Percentiles rank a stretch among this genome's conserved stretches.
Evolutionary conservation across 2,888 invertebrate genomes (phyloP).

Genomic region (Heliconius charithonia): DNA sequence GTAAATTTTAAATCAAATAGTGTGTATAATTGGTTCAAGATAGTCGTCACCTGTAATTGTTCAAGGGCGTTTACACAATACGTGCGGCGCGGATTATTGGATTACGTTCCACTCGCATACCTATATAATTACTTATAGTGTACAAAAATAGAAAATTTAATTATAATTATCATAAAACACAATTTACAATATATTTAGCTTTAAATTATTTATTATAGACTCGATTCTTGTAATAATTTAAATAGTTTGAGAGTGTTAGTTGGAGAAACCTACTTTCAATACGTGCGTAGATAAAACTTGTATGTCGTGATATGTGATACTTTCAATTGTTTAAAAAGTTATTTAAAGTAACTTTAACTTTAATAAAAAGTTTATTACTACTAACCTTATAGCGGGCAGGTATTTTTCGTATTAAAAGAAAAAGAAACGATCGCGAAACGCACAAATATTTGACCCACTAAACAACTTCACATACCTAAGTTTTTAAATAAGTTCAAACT

Average conservation of each 20-base stretch:
- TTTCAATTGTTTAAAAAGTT: conserved; percentile 36
- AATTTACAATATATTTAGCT: not conserved
- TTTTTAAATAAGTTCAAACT: conserved; percentile 45
- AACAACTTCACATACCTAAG: conserved; percentile 47
- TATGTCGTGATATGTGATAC: conserved; percentile 33
- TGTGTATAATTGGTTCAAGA: conserved; percentile 36
- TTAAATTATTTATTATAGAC: not conserved
- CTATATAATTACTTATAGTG: conserved; percentile 12
- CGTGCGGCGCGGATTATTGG: conserved; percentile 38
- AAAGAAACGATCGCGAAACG: conserved; percentile 41
- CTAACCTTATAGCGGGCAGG: conserved; percentile 54
- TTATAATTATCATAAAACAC: conserved; percentile 21
- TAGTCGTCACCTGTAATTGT: conserved; percentile 33
- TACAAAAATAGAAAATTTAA: conserved; percentile 25
- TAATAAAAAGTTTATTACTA: conserved; percentile 21
- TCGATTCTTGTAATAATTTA: not conserved
- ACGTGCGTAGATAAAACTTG: conserved; percentile 39
- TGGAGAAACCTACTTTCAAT: conserved; percentile 43
- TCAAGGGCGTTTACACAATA: conserved; percentile 44
- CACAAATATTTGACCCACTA: conserved; percentile 45
- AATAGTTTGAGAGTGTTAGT: not conserved
- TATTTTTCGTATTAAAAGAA: conserved; percentile 41
- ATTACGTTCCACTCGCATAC: conserved; percentile 39
- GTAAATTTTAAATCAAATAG: conserved; percentile 32
- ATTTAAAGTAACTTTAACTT: conserved; percentile 6